Percentiles rank a stretch among this genome's conserved stretches.
These are phyloP conservation scores for Pocota personata DNA, from an alignment of 2,888 invertebrate species.

Conservation along the genomic window DNA sequence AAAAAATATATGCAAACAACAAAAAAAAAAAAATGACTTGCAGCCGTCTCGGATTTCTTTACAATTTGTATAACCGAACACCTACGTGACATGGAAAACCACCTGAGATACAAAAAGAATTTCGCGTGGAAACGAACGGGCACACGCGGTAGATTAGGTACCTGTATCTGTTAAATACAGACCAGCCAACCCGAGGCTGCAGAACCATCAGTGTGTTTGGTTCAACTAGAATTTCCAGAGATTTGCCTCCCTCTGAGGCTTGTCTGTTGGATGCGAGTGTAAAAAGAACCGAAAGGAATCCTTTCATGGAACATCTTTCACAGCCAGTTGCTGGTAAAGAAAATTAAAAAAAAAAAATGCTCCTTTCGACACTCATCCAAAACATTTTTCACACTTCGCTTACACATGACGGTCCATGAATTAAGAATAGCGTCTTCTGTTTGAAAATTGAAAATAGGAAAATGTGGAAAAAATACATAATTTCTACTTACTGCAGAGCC, in stretches of 20 bases:
- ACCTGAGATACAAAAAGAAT: background rate
- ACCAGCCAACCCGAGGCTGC: background rate
- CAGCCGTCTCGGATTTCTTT: constrained; percentile 22
- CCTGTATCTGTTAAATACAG: constrained; percentile 10
- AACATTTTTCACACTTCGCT: background rate
- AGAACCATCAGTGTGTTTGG: constrained; percentile 12
- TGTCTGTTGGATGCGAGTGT: background rate
- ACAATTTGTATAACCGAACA: constrained; percentile 31
- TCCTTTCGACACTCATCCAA: constrained; percentile 4
- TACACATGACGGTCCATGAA: constrained; percentile 4
- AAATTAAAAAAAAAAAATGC: too few species aligned
- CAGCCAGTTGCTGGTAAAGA: background rate
- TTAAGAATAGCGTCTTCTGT: background rate
- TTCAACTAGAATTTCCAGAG: constrained; percentile 33
- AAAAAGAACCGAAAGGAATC: background rate
- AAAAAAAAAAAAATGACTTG: background rate
- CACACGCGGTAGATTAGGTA: constrained; percentile 3
- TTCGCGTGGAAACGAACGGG: background rate
- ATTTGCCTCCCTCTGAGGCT: constrained; percentile 15
- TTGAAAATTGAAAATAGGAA: background rate
- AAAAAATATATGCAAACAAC: background rate
- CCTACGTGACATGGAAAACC: constrained; percentile 36
- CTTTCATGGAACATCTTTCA: constrained; percentile 6
- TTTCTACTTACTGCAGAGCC: constrained; percentile 12
- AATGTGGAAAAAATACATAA: background rate